Evolutionary conservation across 2,113 vertebrate genomes (phyloP), one percentile per base, ranked within the genome.

Genomic region (Smithornis capensis): DNA sequence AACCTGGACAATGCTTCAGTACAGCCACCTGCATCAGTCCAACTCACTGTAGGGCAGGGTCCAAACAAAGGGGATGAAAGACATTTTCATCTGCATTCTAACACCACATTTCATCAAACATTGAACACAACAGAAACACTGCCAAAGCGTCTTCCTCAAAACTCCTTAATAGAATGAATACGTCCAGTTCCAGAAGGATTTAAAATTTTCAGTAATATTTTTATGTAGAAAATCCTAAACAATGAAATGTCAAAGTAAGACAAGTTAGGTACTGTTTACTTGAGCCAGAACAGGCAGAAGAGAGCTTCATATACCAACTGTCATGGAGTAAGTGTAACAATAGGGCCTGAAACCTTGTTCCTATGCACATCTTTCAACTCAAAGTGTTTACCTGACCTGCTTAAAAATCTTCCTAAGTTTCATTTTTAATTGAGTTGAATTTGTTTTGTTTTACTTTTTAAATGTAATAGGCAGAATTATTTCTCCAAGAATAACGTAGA

Each of bases 221-320:
- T 96, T 88, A 44, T 73, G 9, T 92, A 53, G 85, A 97, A 95
- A 97, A 96, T 83, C 60, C 92, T 97, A 96, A 97, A 81, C 65
- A 97, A 87, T 12, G n/a, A 92, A 92, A 60, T 94, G 90, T 94
- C 92, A 97, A 96, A 97, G 83, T 79, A 97, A 95, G 90, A 97
- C 73, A 96, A 94, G 96, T 87, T 96, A 96, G 73, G 88, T 87
- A 94, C 92, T 96, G 71, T 96, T 97, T 95, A 49, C 77, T 94
- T 29, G 17, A 87, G 59, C 57, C 62, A 68, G 49, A 65, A 92
- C 59, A 52, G 92, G 59, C 87, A 97, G 96, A 97, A 97, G 87
- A 97, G 31, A 91, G 42, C 63, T 69, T 96, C 83, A 89, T 57
- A 28, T 90, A 91, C 53, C 31, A 53, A 14, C 93, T 78, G 87